A percentile compares a stretch with the other conserved stretches of the same genome.
Conservation (phyloP, 2,113 vertebrate species). For the Platichthys flesus region DNA sequence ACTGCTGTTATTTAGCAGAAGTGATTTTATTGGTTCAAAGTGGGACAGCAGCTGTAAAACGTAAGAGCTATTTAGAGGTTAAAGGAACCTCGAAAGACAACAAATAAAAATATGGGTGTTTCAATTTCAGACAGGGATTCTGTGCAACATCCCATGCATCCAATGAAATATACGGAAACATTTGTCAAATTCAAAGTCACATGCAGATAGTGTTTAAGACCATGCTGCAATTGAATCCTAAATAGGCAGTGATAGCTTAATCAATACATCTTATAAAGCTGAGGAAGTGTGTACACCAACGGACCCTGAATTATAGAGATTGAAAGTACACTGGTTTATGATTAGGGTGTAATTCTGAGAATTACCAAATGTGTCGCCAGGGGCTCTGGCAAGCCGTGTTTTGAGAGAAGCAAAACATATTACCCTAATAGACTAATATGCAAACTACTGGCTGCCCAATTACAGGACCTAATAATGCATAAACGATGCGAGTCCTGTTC, state of each 20-base stretch:
- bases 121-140: conserved; percentile 27
- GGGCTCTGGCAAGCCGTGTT: conserved; percentile 92
- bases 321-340: conserved; percentile 94
- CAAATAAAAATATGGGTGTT: background rate
- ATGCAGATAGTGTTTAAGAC: too few species aligned
- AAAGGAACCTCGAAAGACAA: conserved; percentile 47
- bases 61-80: conserved; percentile 39
- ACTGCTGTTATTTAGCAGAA: conserved; percentile 57
- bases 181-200: background rate
- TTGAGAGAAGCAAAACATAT: conserved; percentile 95
- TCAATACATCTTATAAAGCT: conserved; percentile 55
- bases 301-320: conserved; percentile 86
- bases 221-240: too few species aligned
- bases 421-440: conserved; percentile 99
- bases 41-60: conserved; percentile 47
- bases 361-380: conserved; percentile 90
- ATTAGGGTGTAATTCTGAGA: conserved; percentile 97
- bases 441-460: conserved; percentile 99
- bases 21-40: conserved; percentile 66
- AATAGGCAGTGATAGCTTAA: conserved; percentile 29
- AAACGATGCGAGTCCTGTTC: conserved; percentile 96
- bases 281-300: conserved; percentile 34
- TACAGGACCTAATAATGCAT: conserved; percentile 98
- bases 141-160: background rate
- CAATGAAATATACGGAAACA: background rate